Conservation (phyloP, 2,797 vertebrate genomes). For the Danio aesculapii region DNA sequence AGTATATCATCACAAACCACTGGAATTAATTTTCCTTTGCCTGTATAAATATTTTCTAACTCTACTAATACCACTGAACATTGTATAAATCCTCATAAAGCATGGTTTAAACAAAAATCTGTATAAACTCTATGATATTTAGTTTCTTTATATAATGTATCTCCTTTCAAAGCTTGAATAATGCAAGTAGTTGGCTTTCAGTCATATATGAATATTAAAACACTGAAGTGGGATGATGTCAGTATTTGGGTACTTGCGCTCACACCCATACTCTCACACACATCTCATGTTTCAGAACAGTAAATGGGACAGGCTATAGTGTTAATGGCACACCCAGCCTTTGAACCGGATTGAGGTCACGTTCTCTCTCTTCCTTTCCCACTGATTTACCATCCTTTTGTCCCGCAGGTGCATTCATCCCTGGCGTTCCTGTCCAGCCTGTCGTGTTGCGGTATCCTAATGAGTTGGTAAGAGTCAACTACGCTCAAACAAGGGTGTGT, state of each 20-base stretch:
- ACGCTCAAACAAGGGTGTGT: slow-evolving; percentile 2
- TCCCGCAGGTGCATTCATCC: slow-evolving; percentile 91
- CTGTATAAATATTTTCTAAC: too few species aligned
- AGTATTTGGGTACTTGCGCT: neutral
- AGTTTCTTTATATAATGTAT: neutral
- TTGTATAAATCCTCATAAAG: too few species aligned
- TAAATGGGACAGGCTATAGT: slow-evolving; percentile 12
- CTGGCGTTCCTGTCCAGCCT: slow-evolving; percentile 93
- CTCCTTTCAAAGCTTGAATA: neutral
- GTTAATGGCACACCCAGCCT: slow-evolving; percentile 12
- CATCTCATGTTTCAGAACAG: slow-evolving; percentile 23
- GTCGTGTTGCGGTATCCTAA: slow-evolving; percentile 94
- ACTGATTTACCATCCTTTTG: slow-evolving; percentile 6
- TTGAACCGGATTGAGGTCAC: neutral
- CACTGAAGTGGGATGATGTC: neutral
- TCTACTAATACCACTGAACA: too few species aligned
- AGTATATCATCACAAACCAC: too few species aligned
- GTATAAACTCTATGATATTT: too few species aligned
- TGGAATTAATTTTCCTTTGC: too few species aligned
- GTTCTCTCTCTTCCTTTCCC: slow-evolving; percentile 21
- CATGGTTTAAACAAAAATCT: too few species aligned
- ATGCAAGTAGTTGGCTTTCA: neutral
- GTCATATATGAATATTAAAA: neutral
- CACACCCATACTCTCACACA: neutral
- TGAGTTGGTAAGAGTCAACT: slow-evolving; percentile 83